Conservation (phyloP, 2,888 invertebrate genomes). For the Andricus quercusramuli region DNA sequence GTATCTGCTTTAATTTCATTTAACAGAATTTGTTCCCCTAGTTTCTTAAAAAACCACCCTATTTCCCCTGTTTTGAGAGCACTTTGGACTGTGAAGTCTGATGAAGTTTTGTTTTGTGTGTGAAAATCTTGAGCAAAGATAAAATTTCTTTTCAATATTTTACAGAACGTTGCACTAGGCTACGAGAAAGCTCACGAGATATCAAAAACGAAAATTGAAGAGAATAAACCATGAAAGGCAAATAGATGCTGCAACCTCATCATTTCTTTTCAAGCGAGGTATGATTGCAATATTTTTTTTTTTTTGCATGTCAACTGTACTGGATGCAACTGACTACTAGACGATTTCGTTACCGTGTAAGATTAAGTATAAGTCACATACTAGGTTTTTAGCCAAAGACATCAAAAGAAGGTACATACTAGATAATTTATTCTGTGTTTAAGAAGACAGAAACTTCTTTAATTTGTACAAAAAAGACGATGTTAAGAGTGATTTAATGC, state of each 20-base stretch:
- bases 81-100: no score
- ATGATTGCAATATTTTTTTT: slow-evolving; percentile 13
- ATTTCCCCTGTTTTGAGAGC: no score
- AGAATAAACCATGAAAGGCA: slow-evolving; percentile 46
- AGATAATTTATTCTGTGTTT: slow-evolving; percentile 53
- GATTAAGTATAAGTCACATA: slow-evolving; percentile 56
- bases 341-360: slow-evolving; percentile 55
- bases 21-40: no score
- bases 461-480: slow-evolving; percentile 59
- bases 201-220: slow-evolving; percentile 47
- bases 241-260: slow-evolving; percentile 3
- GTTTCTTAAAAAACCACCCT: no score
- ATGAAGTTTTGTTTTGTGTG: not conserved
- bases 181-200: slow-evolving; percentile 50
- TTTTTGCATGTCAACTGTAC: slow-evolving; percentile 31
- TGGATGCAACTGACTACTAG: slow-evolving; percentile 42
- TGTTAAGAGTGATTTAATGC: slow-evolving; percentile 55
- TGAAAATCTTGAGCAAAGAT: not conserved
- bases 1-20: no score
- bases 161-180: slow-evolving; percentile 37
- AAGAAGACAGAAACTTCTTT: slow-evolving; percentile 56
- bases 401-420: slow-evolving; percentile 59
- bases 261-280: slow-evolving; percentile 5
- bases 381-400: slow-evolving; percentile 71
- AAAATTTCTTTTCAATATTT: slow-evolving; percentile 1